Base-by-base conservation (phyloP, 2,797 vertebrate genomes). In the Pelodytes ibericus region DNA sequence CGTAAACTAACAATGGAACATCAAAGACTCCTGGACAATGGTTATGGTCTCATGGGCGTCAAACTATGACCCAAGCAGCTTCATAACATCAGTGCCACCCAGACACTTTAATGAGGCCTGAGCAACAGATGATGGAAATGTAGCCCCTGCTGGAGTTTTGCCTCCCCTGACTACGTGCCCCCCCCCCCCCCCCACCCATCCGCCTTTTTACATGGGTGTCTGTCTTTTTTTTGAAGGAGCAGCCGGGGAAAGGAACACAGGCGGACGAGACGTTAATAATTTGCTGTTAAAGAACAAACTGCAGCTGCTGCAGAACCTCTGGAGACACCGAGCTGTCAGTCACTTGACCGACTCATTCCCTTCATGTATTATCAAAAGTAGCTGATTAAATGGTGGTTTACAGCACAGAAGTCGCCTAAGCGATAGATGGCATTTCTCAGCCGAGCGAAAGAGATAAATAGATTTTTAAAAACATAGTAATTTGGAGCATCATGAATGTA, bases 1-100 rank as follows among this genome's bases (percentile, higher is more conserved):
- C 16, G 30, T 13, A 26, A 15, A 16, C 36, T 24, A 44, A 31
- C 65, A 57, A 73, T 4, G 26, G n/a, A 10, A 63, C 57, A 79
- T 79, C 76, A 79, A 73, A 79, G 56, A 27, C 31, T 22, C 8
- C 10, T 2, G 36, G 63, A 72, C 63, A 72, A 78, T 67, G 33
- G 53, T n/a, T 33, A 33, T 26, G 16, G 41, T 15, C 47, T 22
- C 15, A 15, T 13, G 26, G 71, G 71, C 64, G 71, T 53, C 76
- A 29, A 15, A 2, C 29, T 18, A 4, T n/a, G 63, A 47, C 27
- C n/a, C 33, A 67, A 56, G 20, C 63, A 18, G 18, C 56, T 61
- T 2, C 36, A n/a, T 75, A 36, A 58, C 61, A 64, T 51, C 5
- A 67, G 22, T 64, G 69, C 51, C 60, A 66, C 61, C 68, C 62